phyloP scores from a whole-genome alignment of 2,113 vertebrate species.

The Hippolais icterina region DNA sequence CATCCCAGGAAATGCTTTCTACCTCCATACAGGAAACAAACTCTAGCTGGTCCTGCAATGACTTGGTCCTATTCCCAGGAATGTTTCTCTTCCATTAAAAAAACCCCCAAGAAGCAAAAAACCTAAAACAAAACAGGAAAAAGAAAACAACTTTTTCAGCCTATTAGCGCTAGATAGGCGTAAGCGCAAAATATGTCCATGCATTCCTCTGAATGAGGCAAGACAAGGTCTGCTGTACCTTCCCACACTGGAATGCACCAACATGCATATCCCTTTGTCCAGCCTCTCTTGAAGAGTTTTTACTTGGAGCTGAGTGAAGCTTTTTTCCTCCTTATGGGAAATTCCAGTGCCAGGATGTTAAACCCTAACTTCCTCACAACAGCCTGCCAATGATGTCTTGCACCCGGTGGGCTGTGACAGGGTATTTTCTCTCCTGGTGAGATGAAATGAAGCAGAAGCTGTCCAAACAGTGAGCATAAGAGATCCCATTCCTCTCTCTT shows the following conservation, averaged over 20 bases:
- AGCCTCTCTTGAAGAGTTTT: not conserved
- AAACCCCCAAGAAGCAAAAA: not conserved
- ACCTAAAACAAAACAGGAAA: not conserved
- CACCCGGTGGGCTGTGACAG: not conserved
- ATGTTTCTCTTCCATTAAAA: not conserved
- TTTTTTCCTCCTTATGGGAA: not conserved
- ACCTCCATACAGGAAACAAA: not conserved
- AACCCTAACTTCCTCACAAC: not conserved
- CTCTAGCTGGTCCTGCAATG: not conserved
- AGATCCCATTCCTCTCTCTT: not conserved
- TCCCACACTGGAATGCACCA: not conserved
- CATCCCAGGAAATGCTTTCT: not conserved
- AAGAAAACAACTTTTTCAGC: not conserved
- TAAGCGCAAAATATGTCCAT: not conserved
- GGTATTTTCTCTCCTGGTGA: not conserved
- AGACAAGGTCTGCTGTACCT: not conserved
- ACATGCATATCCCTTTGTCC: not conserved
- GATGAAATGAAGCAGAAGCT: not conserved
- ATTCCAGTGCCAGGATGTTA: not conserved
- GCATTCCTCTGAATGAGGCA: not conserved
- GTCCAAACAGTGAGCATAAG: fast-evolving
- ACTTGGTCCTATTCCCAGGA: not conserved
- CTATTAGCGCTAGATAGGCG: not conserved
- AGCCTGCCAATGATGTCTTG: not conserved
- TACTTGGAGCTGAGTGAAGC: not conserved